Percentiles rank a stretch among this genome's conserved stretches.
phyloP scores from a whole-genome alignment of 2,888 invertebrate species.

The Lissonota sp. region DNA sequence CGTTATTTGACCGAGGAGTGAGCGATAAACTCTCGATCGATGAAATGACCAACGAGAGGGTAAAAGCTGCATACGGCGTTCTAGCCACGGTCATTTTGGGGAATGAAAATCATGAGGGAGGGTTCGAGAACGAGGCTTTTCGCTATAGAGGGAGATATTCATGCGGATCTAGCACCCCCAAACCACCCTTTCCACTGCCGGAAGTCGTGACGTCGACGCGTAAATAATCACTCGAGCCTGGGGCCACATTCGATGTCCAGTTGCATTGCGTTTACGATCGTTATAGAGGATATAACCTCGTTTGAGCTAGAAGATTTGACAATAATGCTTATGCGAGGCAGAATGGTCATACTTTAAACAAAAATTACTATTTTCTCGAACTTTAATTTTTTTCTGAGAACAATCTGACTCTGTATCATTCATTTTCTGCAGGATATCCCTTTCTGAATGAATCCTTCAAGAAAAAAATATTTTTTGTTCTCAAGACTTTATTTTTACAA shows the following conservation, averaged over 20 bases:
- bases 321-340: too few species aligned
- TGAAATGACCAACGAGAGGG: constrained; percentile 35
- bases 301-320: too few species aligned
- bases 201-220: constrained; percentile 68
- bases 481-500: too few species aligned
- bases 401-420: too few species aligned
- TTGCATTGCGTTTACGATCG: constrained; percentile 67
- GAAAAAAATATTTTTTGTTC: too few species aligned
- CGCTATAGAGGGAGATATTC: constrained; percentile 4
- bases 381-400: too few species aligned
- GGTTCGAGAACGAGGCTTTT: constrained; percentile 41
- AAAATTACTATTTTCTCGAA: too few species aligned
- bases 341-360: too few species aligned
- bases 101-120: constrained; percentile 11
- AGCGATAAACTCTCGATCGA: constrained; percentile 40
- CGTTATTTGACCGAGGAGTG: constrained; percentile 56
- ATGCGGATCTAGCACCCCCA: not conserved
- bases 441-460: too few species aligned
- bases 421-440: too few species aligned
- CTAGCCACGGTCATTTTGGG: constrained; percentile 2
- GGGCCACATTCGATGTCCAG: constrained; percentile 12
- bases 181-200: constrained; percentile 19
- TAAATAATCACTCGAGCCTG: constrained; percentile 72
- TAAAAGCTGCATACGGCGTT: constrained; percentile 39
- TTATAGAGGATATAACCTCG: constrained; percentile 18